Conservation (phyloP, 1,140 invertebrate species). For the Micrasema minimum region DNA sequence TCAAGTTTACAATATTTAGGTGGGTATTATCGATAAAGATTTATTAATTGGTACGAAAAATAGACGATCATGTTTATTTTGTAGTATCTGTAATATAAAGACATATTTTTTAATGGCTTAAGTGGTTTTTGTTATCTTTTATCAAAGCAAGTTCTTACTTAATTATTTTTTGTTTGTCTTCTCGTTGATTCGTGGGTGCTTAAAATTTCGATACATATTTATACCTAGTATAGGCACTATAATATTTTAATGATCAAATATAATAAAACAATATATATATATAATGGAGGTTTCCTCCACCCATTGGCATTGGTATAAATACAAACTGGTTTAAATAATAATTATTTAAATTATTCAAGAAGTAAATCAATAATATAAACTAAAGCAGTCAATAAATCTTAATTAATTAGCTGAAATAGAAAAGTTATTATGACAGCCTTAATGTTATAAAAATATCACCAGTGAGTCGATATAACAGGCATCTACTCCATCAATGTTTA, state of each 20-base stretch:
- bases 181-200: too few relatives aligned
- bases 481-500: too few relatives aligned
- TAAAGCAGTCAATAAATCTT: conserved; percentile 18
- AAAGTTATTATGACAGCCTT: not conserved
- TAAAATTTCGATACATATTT: not conserved
- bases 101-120: too few relatives aligned
- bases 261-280: not conserved
- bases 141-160: not conserved
- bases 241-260: conserved; percentile 5
- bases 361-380: conserved; percentile 15
- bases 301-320: not conserved
- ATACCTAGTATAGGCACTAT: not conserved
- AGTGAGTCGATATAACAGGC: too few relatives aligned
- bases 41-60: too few relatives aligned
- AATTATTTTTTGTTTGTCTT: too few relatives aligned
- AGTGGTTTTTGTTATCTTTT: too few relatives aligned
- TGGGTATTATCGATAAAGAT: too few relatives aligned
- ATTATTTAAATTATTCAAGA: conserved; percentile 20
- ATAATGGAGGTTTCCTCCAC: not conserved
- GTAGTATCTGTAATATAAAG: too few relatives aligned
- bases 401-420: conserved; percentile 14
- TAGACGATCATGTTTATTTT: too few relatives aligned
- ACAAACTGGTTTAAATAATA: conserved; percentile 13
- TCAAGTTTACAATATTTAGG: too few relatives aligned
- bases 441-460: too few relatives aligned